Conservation (phyloP, 1,140 invertebrate genomes). For the Meloidogyne floridensis region DNA sequence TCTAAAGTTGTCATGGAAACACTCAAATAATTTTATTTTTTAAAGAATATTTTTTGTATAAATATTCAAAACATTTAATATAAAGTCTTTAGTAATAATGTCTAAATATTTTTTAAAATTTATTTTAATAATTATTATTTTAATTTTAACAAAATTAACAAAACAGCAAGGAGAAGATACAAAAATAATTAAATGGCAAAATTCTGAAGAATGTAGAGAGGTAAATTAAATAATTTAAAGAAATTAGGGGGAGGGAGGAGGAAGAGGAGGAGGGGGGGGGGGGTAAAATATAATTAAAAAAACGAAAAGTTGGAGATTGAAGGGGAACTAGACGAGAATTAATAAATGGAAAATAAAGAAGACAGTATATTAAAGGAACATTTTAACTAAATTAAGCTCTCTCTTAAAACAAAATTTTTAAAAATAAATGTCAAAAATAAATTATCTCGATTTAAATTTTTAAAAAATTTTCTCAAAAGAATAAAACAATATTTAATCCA, state of each 20-base stretch:
- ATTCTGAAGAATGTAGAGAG: neutral
- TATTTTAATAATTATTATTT: neutral
- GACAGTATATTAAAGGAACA: too few species aligned
- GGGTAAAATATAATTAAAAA: too few species aligned
- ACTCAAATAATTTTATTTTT: neutral
- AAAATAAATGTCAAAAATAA: too few species aligned
- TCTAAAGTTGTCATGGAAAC: neutral
- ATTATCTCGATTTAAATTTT: too few species aligned
- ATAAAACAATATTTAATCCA: slow-evolving; percentile 5
- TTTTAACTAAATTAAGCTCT: too few species aligned
- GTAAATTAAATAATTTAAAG: neutral
- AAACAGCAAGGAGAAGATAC: neutral
- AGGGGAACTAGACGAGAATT: too few species aligned
- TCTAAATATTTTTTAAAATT: neutral
- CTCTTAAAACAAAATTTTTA: too few species aligned
- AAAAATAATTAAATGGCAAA: neutral
- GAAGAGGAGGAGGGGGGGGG: too few species aligned
- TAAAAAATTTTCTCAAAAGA: neutral
- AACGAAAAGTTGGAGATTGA: too few species aligned
- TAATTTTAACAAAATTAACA: neutral
- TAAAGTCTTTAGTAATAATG: neutral
- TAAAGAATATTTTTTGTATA: neutral
- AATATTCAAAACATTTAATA: neutral
- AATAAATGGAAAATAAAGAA: too few species aligned
- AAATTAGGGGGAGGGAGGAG: too few species aligned